phyloP scores from a whole-genome alignment of 2,113 vertebrate genomes.

The Albula glossodonta region DNA sequence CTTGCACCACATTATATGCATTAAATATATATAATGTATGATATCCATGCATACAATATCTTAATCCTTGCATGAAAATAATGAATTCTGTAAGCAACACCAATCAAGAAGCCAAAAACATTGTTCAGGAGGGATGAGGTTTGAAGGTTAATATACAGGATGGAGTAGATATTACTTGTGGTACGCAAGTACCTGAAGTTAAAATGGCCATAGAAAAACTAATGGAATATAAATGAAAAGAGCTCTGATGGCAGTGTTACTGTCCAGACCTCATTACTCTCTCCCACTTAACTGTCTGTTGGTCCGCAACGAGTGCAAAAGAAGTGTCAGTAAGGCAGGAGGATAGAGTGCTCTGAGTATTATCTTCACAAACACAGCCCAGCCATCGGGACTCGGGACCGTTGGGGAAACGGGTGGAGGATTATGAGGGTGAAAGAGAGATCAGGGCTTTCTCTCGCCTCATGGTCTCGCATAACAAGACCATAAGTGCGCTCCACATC shows the following conservation, averaged over 20 bases:
- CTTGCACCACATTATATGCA: too few species aligned
- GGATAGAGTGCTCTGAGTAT: not conserved
- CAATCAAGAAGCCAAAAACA: not conserved
- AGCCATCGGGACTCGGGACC: too few species aligned
- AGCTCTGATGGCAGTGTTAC: not conserved
- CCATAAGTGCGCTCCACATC: not conserved
- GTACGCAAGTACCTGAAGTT: not conserved
- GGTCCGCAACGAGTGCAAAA: not conserved
- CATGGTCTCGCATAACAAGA: not conserved
- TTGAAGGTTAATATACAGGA: not conserved
- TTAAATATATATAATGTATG: too few species aligned
- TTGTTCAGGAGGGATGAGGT: not conserved
- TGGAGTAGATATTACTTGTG: not conserved
- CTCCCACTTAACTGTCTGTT: not conserved
- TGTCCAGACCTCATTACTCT: conserved; percentile 3
- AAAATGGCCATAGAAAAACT: not conserved
- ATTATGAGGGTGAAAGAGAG: not conserved
- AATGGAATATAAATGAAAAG: not conserved
- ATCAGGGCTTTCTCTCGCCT: not conserved
- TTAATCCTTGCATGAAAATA: not conserved
- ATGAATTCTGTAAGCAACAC: not conserved
- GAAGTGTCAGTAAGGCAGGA: not conserved
- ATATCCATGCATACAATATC: not conserved
- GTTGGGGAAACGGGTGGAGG: not conserved
- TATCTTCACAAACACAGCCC: conserved; percentile 1